These are phyloP conservation scores for Caenorhabditis angaria DNA, from an alignment of 2,888 invertebrate genomes.

Conservation along the genomic window DNA sequence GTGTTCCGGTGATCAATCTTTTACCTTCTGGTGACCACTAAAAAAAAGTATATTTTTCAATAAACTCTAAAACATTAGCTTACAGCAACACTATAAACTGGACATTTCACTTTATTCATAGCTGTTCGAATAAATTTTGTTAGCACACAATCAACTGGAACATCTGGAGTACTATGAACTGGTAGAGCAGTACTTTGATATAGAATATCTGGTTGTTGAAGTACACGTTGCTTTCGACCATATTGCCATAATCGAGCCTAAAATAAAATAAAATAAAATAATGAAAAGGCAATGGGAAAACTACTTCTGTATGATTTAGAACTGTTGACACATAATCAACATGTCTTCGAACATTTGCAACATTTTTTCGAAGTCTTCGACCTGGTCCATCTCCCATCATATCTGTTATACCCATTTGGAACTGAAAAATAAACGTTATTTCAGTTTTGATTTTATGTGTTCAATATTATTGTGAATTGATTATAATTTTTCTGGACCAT, in stretches of 20 bases:
- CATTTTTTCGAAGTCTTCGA: slow-evolving; percentile 68
- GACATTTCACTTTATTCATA: slow-evolving; percentile 99
- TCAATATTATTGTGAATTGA: too few relatives aligned
- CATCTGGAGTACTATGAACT: slow-evolving; percentile 90
- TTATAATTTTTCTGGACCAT: too few relatives aligned
- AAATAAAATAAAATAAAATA: slow-evolving; percentile 26
- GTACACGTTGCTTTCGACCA: slow-evolving; percentile 83
- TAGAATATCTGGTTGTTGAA: slow-evolving; percentile 91
- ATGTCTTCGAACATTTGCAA: slow-evolving; percentile 70
- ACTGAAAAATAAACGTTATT: slow-evolving; percentile 8
- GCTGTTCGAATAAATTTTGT: slow-evolving; percentile 95
- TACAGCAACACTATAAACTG: slow-evolving; percentile 92
- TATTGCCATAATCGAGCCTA: slow-evolving; percentile 93
- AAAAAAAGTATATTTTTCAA: slow-evolving; percentile 33
- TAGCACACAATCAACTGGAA: slow-evolving; percentile 92
- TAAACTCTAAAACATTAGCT: slow-evolving; percentile 61
- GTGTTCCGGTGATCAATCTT: slow-evolving; percentile 95
- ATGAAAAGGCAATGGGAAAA: not conserved
- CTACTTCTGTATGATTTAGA: slow-evolving; percentile 67
- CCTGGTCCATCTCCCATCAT: slow-evolving; percentile 65
- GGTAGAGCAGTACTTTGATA: slow-evolving; percentile 84
- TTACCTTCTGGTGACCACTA: slow-evolving; percentile 98
- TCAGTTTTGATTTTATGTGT: too few relatives aligned
- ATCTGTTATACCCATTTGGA: slow-evolving; percentile 23
- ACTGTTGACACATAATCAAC: slow-evolving; percentile 70